Evolutionary conservation across 2,888 invertebrate species (phyloP).

Genomic region (Limenitis camilla): DNA sequence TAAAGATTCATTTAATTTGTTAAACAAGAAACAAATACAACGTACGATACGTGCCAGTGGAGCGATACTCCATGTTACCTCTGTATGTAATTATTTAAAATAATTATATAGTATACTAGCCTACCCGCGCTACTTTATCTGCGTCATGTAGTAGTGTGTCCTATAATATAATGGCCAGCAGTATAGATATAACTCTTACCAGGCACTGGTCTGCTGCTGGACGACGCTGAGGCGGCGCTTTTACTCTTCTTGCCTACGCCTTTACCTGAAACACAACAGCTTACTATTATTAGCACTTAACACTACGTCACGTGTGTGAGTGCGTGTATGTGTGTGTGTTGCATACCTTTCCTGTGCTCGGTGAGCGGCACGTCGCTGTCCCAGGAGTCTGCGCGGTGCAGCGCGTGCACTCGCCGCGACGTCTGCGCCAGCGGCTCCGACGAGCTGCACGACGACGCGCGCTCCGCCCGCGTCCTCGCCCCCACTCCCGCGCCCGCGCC

Average conservation of each 20-base stretch:
- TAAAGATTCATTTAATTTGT: too few species aligned
- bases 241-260: slow-evolving; percentile 66
- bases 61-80: too few species aligned
- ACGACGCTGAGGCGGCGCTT: slow-evolving; percentile 35
- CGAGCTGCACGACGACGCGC: slow-evolving; percentile 31
- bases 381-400: slow-evolving; percentile 37
- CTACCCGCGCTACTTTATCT: too few species aligned
- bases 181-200: slow-evolving; percentile 13
- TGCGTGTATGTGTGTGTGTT: too few species aligned
- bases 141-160: too few species aligned
- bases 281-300: neutral
- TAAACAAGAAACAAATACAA: too few species aligned
- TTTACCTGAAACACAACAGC: slow-evolving; percentile 43
- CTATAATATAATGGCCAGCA: too few species aligned
- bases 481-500: slow-evolving; percentile 7
- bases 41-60: too few species aligned
- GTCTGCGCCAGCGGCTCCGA: slow-evolving; percentile 47
- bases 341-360: slow-evolving; percentile 40
- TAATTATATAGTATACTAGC: too few species aligned
- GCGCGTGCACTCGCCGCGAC: slow-evolving; percentile 40
- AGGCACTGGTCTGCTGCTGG: slow-evolving; percentile 30
- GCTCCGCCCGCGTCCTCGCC: slow-evolving; percentile 36
- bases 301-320: too few species aligned
- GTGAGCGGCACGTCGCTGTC: slow-evolving; percentile 61
- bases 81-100: too few species aligned